These are phyloP conservation scores for Pelecanus crispus DNA, from an alignment of 2,113 vertebrate species.

Conservation along the genomic window DNA sequence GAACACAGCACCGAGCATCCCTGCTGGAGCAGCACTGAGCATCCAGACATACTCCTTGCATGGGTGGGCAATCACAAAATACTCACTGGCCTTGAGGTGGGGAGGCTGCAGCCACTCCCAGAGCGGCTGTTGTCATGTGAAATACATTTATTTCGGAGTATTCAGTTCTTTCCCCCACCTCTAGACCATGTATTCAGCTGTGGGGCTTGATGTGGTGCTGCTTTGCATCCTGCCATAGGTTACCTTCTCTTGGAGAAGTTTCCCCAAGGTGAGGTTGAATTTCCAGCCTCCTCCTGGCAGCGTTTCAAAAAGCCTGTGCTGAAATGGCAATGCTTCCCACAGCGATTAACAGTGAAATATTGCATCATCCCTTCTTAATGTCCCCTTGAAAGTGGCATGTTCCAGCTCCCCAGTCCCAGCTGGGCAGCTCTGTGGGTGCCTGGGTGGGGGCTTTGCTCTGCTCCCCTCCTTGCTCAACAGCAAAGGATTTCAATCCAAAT, in stretches of 20 bases:
- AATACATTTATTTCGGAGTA: neutral
- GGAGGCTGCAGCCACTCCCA: neutral
- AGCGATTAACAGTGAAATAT: neutral
- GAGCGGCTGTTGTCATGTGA: neutral
- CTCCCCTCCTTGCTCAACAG: neutral
- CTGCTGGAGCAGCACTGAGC: neutral
- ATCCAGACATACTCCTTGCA: fast-evolving
- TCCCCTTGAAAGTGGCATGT: neutral
- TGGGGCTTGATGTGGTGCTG: fast-evolving
- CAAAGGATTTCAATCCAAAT: neutral
- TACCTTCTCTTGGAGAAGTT: neutral
- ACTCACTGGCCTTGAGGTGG: neutral
- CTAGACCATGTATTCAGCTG: fast-evolving
- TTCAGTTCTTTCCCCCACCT: neutral
- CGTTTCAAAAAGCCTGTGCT: neutral
- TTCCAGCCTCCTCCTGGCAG: neutral
- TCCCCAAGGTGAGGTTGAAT: neutral
- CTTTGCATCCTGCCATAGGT: fast-evolving
- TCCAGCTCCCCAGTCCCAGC: fast-evolving
- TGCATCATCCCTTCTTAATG: neutral
- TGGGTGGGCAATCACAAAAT: neutral
- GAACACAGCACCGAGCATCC: neutral
- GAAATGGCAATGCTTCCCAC: fast-evolving
- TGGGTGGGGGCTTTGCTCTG: neutral
- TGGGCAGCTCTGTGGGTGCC: fast-evolving